Evolutionary conservation across 2,113 vertebrate species (phyloP).

Genomic region (Leiothrix lutea): DNA sequence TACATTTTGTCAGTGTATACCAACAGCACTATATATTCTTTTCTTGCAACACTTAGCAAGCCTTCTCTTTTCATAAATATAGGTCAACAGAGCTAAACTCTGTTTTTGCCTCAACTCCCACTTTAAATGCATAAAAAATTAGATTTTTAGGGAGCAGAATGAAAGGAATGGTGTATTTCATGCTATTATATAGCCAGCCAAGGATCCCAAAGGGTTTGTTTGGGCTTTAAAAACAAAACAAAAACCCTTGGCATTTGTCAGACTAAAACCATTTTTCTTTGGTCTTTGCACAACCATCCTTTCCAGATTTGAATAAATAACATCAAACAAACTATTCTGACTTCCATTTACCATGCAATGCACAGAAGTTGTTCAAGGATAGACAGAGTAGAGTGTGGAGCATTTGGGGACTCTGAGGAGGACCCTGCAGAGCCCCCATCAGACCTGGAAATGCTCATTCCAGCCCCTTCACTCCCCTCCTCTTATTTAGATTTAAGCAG

Average conservation of each 20-base stretch:
- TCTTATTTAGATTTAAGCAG: neutral
- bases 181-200: slow-evolving; percentile 48
- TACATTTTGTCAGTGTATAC: neutral
- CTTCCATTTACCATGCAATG: neutral
- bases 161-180: slow-evolving; percentile 55
- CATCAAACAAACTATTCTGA: slow-evolving; percentile 43
- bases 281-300: slow-evolving; percentile 38
- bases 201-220: slow-evolving; percentile 52
- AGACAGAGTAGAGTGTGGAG: neutral
- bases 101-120: slow-evolving; percentile 32
- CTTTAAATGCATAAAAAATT: slow-evolving; percentile 62
- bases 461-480: neutral
- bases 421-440: neutral
- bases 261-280: slow-evolving; percentile 53
- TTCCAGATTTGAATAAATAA: slow-evolving; percentile 53
- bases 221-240: slow-evolving; percentile 57
- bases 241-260: slow-evolving; percentile 55
- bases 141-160: slow-evolving; percentile 51
- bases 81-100: slow-evolving; percentile 58
- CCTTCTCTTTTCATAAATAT: slow-evolving; percentile 42
- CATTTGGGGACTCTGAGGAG: neutral
- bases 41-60: neutral
- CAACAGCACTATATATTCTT: neutral
- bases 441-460: neutral
- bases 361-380: neutral